Evolutionary conservation across 2,797 vertebrate genomes (phyloP).

Genomic region (Notamacropus eugenii): DNA sequence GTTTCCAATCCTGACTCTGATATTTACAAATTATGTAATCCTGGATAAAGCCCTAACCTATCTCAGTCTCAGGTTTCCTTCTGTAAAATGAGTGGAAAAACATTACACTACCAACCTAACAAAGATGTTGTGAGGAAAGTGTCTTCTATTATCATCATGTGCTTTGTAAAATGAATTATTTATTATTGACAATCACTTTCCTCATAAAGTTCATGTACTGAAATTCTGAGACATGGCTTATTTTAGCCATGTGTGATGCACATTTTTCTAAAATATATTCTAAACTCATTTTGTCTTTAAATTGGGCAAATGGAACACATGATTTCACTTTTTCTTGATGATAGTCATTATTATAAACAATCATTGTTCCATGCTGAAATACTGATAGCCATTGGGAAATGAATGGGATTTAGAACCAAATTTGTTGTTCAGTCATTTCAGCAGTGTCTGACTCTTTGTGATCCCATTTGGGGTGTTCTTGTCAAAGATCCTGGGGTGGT

Average conservation of each 20-base stretch:
- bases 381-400: not conserved
- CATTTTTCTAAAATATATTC: conserved; percentile 29
- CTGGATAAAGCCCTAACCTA: not conserved
- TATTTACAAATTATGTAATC: not conserved
- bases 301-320: not conserved
- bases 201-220: not conserved
- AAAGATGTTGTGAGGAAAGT: not conserved
- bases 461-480: not conserved
- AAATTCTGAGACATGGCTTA: not conserved
- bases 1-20: not conserved
- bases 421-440: not conserved
- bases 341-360: not conserved
- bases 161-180: not conserved
- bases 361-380: not conserved
- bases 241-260: not conserved
- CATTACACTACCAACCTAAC: not conserved
- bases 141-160: not conserved
- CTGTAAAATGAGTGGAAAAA: not conserved
- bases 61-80: not conserved
- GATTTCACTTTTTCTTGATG: not conserved
- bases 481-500: not conserved
- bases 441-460: not conserved
- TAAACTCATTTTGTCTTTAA: not conserved
- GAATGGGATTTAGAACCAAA: not conserved
- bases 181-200: not conserved